phyloP scores from a whole-genome alignment of 2,113 vertebrate genomes.

The Aplodontia rufa region DNA sequence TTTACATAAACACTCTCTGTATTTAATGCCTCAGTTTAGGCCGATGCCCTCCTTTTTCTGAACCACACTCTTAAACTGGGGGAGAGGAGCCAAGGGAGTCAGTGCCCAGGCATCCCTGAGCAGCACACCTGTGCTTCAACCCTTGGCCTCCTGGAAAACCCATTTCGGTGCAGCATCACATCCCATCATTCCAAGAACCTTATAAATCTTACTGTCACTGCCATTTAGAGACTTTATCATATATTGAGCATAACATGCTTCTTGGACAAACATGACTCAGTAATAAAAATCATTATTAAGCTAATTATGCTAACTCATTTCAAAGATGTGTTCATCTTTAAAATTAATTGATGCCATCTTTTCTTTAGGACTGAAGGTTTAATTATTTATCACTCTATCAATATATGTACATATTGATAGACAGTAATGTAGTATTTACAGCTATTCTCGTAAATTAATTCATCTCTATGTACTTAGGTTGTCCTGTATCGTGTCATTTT shows the following conservation, averaged over 20 bases:
- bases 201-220: background rate
- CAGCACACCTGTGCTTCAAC: fast-evolving
- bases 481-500: background rate
- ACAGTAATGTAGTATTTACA: background rate
- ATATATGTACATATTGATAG: background rate
- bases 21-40: background rate
- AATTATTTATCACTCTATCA: background rate
- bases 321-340: background rate
- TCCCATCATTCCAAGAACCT: background rate
- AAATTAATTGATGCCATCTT: background rate
- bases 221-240: background rate
- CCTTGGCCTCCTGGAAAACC: background rate
- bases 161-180: background rate
- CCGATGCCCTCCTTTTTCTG: background rate
- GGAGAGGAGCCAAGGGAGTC: background rate
- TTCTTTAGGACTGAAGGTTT: background rate
- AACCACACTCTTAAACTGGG: background rate
- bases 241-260: no score
- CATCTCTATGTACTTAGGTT: background rate
- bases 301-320: background rate
- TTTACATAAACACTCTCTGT: background rate
- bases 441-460: background rate
- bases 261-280: background rate
- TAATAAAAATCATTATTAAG: background rate
- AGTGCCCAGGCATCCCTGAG: background rate